Evolutionary conservation across 2,113 vertebrate genomes (phyloP).

Genomic region (Pteruthius melanotis): DNA sequence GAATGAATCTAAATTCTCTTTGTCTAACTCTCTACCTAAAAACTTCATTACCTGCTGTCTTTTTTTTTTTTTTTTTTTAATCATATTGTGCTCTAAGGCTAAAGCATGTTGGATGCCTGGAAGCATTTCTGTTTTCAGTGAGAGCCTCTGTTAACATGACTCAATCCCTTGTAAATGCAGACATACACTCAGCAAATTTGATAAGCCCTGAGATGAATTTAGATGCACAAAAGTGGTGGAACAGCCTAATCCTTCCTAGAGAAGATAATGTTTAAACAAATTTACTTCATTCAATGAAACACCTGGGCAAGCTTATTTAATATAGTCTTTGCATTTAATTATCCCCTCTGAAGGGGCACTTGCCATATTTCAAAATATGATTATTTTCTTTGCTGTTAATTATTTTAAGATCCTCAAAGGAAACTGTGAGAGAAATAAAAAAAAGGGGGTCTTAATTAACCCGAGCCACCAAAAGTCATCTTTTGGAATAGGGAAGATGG

Average conservation of each 20-base stretch:
- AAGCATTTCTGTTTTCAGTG: not conserved
- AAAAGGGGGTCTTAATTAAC: conserved; percentile 34
- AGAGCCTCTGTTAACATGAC: not conserved
- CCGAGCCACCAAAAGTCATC: not conserved
- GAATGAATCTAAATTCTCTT: not conserved
- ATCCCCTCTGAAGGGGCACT: not conserved
- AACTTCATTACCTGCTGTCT: not conserved
- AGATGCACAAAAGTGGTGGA: conserved; percentile 27
- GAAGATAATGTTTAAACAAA: conserved; percentile 53
- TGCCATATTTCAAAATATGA: conserved; percentile 15
- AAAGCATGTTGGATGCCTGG: not conserved
- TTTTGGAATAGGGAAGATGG: not conserved
- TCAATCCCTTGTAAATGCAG: conserved; percentile 25
- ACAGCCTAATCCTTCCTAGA: conserved; percentile 38
- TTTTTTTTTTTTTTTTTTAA: not conserved
- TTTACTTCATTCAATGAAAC: conserved; percentile 26
- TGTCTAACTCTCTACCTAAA: not conserved
- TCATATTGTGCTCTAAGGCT: not conserved
- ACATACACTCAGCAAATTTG: conserved; percentile 16
- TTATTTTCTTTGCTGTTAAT: conserved; percentile 22
- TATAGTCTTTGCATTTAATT: conserved; percentile 52
- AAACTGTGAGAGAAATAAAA: not conserved
- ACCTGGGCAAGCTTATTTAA: conserved; percentile 55
- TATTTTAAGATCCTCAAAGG: conserved; percentile 27
- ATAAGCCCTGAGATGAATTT: conserved; percentile 51